Conservation (phyloP, 2,888 invertebrate species). For the Rhamnusium bicolor region DNA sequence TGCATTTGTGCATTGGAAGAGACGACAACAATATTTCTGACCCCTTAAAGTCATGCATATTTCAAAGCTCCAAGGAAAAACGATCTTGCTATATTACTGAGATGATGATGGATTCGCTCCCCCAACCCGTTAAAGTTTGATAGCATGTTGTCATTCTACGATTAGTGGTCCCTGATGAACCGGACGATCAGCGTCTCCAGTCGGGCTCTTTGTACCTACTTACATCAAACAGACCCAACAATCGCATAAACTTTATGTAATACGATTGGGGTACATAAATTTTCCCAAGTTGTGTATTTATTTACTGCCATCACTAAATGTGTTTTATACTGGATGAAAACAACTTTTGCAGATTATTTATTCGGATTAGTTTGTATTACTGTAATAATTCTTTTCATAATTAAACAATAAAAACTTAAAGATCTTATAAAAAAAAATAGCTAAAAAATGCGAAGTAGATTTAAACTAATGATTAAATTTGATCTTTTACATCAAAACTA, state of each 20-base stretch:
- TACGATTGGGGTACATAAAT: conserved; percentile 54
- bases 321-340: not conserved
- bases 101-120: conserved; percentile 54
- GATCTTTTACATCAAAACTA: too few relatives aligned
- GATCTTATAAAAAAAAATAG: too few relatives aligned
- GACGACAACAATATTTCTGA: conserved; percentile 35
- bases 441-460: too few relatives aligned
- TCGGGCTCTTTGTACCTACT: conserved; percentile 48
- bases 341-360: not conserved
- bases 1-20: not conserved
- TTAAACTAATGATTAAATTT: too few relatives aligned
- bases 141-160: conserved; percentile 59
- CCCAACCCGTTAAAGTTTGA: conserved; percentile 59
- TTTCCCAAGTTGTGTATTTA: conserved; percentile 30
- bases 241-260: conserved; percentile 52
- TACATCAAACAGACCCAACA: conserved; percentile 54
- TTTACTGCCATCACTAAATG: conserved; percentile 27
- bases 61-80: conserved; percentile 47
- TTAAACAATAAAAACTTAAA: too few relatives aligned
- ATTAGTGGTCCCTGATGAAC: conserved; percentile 60
- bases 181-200: conserved; percentile 46
- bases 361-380: too few relatives aligned
- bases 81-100: conserved; percentile 51
- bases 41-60: conserved; percentile 50
- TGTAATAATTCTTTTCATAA: too few relatives aligned